phyloP scores from a whole-genome alignment of 2,888 invertebrate species.

The Drosophila fulvimacula region DNA sequence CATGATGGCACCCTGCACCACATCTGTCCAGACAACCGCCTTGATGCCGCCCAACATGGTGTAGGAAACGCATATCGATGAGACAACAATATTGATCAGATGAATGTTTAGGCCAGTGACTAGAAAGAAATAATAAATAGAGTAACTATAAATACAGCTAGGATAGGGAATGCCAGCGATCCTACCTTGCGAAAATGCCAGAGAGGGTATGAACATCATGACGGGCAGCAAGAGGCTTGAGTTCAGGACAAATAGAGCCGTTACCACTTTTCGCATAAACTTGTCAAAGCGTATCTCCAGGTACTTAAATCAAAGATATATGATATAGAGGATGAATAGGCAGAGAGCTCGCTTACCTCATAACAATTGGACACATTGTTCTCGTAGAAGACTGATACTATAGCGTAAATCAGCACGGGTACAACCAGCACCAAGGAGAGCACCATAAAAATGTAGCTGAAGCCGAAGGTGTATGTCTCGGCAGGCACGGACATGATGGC shows the following conservation, averaged over 20 bases:
- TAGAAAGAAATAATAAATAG: conserved; percentile 62
- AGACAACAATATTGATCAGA: conserved; percentile 86
- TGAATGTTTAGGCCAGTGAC: conserved; percentile 87
- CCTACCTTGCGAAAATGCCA: conserved; percentile 83
- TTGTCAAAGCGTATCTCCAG: conserved; percentile 82
- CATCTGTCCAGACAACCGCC: conserved; percentile 86
- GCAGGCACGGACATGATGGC: conserved; percentile 86
- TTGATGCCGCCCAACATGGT: conserved; percentile 86
- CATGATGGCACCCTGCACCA: conserved; percentile 85
- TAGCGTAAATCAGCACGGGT: conserved; percentile 82
- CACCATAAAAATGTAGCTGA: conserved; percentile 84
- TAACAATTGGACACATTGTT: conserved; percentile 86
- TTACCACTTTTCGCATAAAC: conserved; percentile 78
- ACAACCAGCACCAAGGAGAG: conserved; percentile 84
- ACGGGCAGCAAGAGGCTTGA: conserved; percentile 81
- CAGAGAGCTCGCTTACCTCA: conserved; percentile 80
- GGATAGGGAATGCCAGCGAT: not conserved
- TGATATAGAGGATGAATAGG: not conserved
- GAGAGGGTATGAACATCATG: conserved; percentile 81
- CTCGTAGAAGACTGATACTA: conserved; percentile 86
- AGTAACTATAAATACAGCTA: not conserved
- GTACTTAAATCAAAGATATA: conserved; percentile 68
- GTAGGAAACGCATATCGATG: conserved; percentile 86
- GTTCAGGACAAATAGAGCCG: conserved; percentile 77
- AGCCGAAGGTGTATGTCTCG: conserved; percentile 86